Percentiles rank a stretch among this genome's conserved stretches.
Conservation (phyloP, 1,140 invertebrate species). For the Drosophila sucinea region DNA sequence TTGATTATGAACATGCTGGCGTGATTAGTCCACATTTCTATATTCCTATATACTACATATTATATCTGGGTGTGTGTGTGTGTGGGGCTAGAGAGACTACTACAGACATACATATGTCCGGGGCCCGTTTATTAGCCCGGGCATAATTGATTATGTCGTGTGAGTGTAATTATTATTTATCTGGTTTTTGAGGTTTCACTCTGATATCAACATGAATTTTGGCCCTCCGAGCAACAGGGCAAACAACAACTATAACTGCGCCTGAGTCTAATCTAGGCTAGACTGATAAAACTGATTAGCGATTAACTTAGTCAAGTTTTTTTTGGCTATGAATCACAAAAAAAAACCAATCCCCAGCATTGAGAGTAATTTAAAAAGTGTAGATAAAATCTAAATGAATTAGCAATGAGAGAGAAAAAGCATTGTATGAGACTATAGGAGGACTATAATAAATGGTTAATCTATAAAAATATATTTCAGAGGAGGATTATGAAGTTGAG, state of each 20-base stretch:
- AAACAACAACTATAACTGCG: not conserved
- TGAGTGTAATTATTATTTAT: constrained; percentile 83
- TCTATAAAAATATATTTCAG: too few relatives aligned
- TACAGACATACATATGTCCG: constrained; percentile 46
- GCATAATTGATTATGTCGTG: constrained; percentile 81
- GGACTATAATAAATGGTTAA: too few relatives aligned
- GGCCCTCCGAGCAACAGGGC: not conserved
- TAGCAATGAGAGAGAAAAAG: not conserved
- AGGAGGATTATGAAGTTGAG: too few relatives aligned
- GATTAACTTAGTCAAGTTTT: constrained; percentile 11
- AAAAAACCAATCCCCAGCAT: not conserved
- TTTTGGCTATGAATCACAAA: constrained; percentile 24
- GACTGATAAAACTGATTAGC: constrained; percentile 12
- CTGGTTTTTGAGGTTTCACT: constrained; percentile 43
- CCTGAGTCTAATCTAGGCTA: constrained; percentile 1
- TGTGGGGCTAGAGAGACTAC: constrained; percentile 1
- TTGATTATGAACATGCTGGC: constrained; percentile 81
- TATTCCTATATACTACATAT: constrained; percentile 20
- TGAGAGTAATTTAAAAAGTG: not conserved
- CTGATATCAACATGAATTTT: constrained; percentile 25
- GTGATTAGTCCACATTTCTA: constrained; percentile 66
- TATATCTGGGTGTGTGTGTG: constrained; percentile 31
- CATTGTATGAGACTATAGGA: not conserved
- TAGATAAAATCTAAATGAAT: not conserved
- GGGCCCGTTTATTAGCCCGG: constrained; percentile 66